Percentiles rank a stretch among this genome's conserved stretches.
Evolutionary conservation across 2,888 invertebrate species (phyloP).

Genomic region (Andrena fulva): DNA sequence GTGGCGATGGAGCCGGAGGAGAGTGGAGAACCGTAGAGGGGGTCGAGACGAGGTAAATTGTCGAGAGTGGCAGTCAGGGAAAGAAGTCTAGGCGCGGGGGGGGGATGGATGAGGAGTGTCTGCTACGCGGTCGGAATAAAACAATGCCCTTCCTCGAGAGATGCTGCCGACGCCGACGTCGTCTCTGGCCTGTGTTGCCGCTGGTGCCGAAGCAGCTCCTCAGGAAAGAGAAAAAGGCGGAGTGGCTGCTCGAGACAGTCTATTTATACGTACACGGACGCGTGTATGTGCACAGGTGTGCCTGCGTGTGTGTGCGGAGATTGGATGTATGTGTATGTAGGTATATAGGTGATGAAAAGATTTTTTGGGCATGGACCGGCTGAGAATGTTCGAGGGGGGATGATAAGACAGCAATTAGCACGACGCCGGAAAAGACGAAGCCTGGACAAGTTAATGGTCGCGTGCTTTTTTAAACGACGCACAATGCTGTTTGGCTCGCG

Average conservation of each 20-base stretch:
- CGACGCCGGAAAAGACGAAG: conserved; percentile 26
- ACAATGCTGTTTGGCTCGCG: background rate
- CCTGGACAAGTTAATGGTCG: conserved; percentile 7
- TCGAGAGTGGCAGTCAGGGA: conserved; percentile 80
- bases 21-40: conserved; percentile 57
- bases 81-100: conserved; percentile 67
- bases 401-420: conserved; percentile 56
- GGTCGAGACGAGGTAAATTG: conserved; percentile 79
- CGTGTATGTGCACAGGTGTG: conserved; percentile 8
- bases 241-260: conserved; percentile 83
- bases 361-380: conserved; percentile 54
- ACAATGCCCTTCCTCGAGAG: conserved; percentile 83
- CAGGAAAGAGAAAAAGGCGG: conserved; percentile 74
- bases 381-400: conserved; percentile 37
- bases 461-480: background rate
- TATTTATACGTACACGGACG: conserved; percentile 39
- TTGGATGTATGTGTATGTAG: conserved; percentile 3
- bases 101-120: conserved; percentile 80
- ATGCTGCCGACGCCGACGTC: conserved; percentile 75
- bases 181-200: conserved; percentile 62
- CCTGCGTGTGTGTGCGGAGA: background rate
- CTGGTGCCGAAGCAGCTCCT: conserved; percentile 59
- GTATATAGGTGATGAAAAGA: conserved; percentile 41
- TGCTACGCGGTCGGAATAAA: conserved; percentile 84
- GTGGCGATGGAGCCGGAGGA: conserved; percentile 46